Percentiles rank a stretch among this genome's conserved stretches.
Evolutionary conservation across 2,113 vertebrate genomes (phyloP).

Genomic region (Hippotragus niger): DNA sequence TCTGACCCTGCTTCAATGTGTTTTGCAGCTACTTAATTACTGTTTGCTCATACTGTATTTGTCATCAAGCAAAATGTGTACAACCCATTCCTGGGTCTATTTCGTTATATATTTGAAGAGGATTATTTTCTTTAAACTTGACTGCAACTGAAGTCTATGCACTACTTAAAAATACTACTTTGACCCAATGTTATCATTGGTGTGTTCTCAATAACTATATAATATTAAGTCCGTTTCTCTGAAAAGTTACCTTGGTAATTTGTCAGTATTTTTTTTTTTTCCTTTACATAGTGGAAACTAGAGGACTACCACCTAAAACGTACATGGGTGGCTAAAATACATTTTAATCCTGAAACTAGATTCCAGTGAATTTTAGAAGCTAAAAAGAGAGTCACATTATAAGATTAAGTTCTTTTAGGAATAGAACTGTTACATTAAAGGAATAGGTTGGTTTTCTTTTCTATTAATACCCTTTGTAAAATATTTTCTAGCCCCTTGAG

Average conservation of each 20-base stretch:
- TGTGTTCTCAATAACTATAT: neutral
- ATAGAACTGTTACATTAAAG: neutral
- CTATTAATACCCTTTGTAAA: neutral
- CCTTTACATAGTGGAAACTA: neutral
- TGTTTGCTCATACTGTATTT: neutral
- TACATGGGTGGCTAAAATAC: neutral
- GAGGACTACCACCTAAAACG: neutral
- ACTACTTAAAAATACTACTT: neutral
- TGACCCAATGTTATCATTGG: neutral
- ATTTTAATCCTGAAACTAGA: neutral
- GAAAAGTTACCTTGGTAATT: neutral
- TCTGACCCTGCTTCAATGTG: neutral
- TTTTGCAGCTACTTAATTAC: neutral
- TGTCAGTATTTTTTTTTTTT: neutral
- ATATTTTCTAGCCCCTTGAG: neutral
- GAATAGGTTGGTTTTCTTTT: neutral
- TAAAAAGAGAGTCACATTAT: neutral
- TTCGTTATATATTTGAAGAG: neutral
- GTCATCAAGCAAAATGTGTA: neutral
- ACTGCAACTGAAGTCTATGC: neutral
- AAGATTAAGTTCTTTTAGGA: neutral
- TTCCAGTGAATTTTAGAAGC: neutral
- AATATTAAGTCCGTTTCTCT: neutral
- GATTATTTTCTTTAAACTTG: conserved; percentile 1
- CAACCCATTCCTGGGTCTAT: neutral